A percentile compares a stretch with the other conserved stretches of the same genome.
These are phyloP conservation scores for Anarrhichthys ocellatus DNA, from an alignment of 2,113 vertebrate species.

Conservation along the genomic window DNA sequence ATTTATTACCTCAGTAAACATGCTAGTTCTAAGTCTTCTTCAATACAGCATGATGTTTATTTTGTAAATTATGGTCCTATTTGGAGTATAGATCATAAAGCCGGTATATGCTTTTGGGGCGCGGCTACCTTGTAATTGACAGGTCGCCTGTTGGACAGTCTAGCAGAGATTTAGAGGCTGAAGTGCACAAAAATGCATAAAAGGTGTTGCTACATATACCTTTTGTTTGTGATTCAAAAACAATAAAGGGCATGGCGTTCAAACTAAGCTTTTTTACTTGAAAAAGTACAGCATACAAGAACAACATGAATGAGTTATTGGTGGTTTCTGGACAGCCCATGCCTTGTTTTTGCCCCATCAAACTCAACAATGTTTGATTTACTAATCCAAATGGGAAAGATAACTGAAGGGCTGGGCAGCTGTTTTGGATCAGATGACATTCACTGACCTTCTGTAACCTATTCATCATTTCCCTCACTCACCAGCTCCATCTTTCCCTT, in stretches of 20 bases:
- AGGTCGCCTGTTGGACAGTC: background rate
- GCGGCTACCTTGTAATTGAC: too few relatives aligned
- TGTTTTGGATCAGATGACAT: slow-evolving; percentile 33
- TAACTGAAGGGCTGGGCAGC: slow-evolving; percentile 1
- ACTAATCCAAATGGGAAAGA: slow-evolving; percentile 15
- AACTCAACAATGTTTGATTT: slow-evolving; percentile 8
- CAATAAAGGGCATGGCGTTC: background rate
- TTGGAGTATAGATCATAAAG: too few relatives aligned
- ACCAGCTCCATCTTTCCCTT: slow-evolving; percentile 4
- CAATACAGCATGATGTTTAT: too few relatives aligned
- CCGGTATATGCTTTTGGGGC: too few relatives aligned
- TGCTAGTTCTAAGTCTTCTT: too few relatives aligned
- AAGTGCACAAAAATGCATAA: background rate
- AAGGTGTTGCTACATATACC: background rate
- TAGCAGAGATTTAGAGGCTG: background rate
- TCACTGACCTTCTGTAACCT: slow-evolving; percentile 38
- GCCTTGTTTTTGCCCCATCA: background rate
- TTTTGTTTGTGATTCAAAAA: background rate
- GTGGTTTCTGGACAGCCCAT: background rate
- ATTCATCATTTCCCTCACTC: slow-evolving; percentile 36
- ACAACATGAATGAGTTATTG: background rate
- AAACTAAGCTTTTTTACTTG: background rate
- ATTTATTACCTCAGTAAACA: background rate
- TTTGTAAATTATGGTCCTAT: background rate
- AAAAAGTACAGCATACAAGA: background rate